Conservation (phyloP, 2,113 vertebrate genomes). For the Ptilorrhoa leucosticta region DNA sequence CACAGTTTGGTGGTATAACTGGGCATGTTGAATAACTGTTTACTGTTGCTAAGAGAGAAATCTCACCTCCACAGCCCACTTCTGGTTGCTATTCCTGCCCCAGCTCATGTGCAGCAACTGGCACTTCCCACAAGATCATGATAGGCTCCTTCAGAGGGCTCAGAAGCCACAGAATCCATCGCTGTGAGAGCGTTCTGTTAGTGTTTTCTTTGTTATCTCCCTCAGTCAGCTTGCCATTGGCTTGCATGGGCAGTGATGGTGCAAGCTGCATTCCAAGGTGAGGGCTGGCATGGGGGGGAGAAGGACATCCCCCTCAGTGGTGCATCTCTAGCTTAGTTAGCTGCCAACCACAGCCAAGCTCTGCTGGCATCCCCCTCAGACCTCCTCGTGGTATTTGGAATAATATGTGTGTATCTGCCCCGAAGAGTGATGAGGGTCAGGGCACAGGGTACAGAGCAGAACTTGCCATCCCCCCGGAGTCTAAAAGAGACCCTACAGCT, state of each 20-base stretch:
- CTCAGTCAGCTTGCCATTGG: neutral
- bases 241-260: neutral
- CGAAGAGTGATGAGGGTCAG: neutral
- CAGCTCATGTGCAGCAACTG: neutral
- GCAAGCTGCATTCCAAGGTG: neutral
- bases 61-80: neutral
- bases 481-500: neutral
- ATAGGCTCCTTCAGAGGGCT: neutral
- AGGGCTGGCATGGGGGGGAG: neutral
- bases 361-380: neutral
- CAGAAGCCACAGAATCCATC: neutral
- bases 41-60: neutral
- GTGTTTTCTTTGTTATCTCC: neutral
- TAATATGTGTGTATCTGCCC: neutral
- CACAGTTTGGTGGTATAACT: neutral
- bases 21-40: neutral
- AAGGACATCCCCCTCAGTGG: neutral
- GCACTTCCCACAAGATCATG: neutral
- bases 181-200: neutral
- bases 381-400: accelerated
- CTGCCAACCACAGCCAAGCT: neutral
- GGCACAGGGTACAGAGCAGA: accelerated
- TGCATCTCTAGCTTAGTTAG: neutral
- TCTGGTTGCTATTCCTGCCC: neutral
- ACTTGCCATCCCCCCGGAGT: accelerated